Base-by-base conservation (phyloP, 2,888 invertebrate species). In the Lepidocyrtoides sp. region DNA sequence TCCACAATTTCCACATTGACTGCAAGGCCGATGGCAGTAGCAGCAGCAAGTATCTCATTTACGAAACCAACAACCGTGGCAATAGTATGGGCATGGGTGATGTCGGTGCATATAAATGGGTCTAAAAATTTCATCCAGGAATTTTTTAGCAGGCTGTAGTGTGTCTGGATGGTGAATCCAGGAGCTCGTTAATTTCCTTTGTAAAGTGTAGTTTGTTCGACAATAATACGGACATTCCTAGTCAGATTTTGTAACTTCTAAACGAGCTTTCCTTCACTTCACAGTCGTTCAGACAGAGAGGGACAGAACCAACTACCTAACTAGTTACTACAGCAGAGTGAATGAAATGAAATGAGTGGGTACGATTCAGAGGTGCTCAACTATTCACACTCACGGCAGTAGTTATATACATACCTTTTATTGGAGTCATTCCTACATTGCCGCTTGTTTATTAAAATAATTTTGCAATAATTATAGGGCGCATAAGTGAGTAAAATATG, bases 61-160 rank as follows among this genome's bases (percentile, higher is more conserved):
- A 89, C 60, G 72, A 60, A 89, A 63, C 75, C 83, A 83, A 89
- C 89, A 89, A 89, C 82, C 89, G 89, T 83, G 66, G 72, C 26
- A 75, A 82, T 60, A 23, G 83, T 83, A 83, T 75, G 75, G 60
- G 82, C 8, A 23, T 63, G 89, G 83, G 63, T 57, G 20, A 89
- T 89, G 89, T 72, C n/a, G 44, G 60, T 83, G 89, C 89, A 89
- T 89, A 63, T 63, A 89, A 89, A 89, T 89, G 72, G 89, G 20
- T n/a, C 82, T 89, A 57, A 88, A 54, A 60, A 60, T 66, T 48
- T 83, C 10, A 82, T 60, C 23, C 44, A 41, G 36, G 17, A 29
- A 79, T 51, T 66, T 44, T 77, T 79, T 75, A 48, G 12, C n/a
- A 51, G 17, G 57, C 26, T 20, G n/a, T n/a, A 54, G 54, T 10